phyloP scores from a whole-genome alignment of 2,113 vertebrate genomes.

The Ochotona princeps region DNA sequence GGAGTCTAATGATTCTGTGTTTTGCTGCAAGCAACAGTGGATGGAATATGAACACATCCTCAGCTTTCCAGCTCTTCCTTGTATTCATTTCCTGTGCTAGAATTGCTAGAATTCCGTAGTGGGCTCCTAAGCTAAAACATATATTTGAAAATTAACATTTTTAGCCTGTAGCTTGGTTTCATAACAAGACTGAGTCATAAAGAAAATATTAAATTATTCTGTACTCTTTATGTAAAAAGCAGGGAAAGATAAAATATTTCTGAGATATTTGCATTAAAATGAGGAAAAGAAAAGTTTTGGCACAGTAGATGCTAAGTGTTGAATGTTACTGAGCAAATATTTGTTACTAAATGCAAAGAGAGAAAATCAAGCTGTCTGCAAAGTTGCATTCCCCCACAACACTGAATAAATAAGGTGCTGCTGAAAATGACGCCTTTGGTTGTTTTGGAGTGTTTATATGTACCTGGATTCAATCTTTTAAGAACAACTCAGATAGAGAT shows the following conservation, averaged over 20 bases:
- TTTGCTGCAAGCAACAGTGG: not conserved
- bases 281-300: conserved; percentile 37
- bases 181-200: conserved; percentile 19
- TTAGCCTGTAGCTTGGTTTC: not conserved
- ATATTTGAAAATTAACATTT: conserved; percentile 12
- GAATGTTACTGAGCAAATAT: not conserved
- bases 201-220: conserved; percentile 54
- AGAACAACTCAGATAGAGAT: conserved; percentile 36
- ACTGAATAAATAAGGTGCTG: not conserved
- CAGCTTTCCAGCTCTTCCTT: not conserved
- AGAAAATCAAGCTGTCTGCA: not conserved
- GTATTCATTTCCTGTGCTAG: not conserved
- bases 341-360: not conserved
- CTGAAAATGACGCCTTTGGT: not conserved
- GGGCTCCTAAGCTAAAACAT: not conserved
- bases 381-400: not conserved
- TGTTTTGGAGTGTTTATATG: conserved; percentile 46
- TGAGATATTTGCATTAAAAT: conserved; percentile 53
- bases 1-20: not conserved
- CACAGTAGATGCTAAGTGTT: not conserved
- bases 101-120: not conserved
- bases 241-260: conserved; percentile 17
- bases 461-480: not conserved
- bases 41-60: no score
- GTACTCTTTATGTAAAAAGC: conserved; percentile 26